Percentiles rank a stretch among this genome's conserved stretches.
Conservation (phyloP, 2,113 vertebrate species). For the Alligator sinensis region DNA sequence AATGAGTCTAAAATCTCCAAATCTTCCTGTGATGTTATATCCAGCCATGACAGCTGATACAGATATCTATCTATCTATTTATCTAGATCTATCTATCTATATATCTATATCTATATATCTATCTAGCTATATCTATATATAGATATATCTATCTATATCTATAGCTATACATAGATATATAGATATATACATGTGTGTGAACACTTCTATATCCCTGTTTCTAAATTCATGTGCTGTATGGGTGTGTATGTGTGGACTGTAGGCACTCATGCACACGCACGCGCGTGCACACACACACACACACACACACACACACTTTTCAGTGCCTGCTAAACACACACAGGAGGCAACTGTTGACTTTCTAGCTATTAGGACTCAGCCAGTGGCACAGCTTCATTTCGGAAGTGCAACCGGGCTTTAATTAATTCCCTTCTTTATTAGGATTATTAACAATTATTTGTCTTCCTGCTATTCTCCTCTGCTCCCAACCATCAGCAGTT, state of each 20-base stretch:
- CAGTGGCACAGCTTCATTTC: background rate
- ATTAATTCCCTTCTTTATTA: constrained; percentile 47
- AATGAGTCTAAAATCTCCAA: background rate
- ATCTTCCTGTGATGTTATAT: background rate
- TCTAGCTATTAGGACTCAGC: background rate
- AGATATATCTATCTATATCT: no score
- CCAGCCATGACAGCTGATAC: fast-evolving
- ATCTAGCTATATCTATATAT: no score
- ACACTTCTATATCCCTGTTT: fast-evolving
- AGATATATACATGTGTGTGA: background rate
- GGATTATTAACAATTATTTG: constrained; percentile 43
- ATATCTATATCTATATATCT: no score
- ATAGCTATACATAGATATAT: no score
- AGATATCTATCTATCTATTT: no score
- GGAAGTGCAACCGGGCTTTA: background rate
- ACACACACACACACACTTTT: background rate
- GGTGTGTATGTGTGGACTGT: background rate
- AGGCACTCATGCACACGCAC: fast-evolving
- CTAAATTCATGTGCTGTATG: background rate
- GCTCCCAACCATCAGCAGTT: background rate
- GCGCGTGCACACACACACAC: no score
- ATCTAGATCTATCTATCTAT: no score
- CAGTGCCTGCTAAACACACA: background rate
- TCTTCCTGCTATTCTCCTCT: background rate
- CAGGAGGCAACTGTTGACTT: background rate